Conservation (phyloP, 2,797 vertebrate species). For the Adelosebastes latens region DNA sequence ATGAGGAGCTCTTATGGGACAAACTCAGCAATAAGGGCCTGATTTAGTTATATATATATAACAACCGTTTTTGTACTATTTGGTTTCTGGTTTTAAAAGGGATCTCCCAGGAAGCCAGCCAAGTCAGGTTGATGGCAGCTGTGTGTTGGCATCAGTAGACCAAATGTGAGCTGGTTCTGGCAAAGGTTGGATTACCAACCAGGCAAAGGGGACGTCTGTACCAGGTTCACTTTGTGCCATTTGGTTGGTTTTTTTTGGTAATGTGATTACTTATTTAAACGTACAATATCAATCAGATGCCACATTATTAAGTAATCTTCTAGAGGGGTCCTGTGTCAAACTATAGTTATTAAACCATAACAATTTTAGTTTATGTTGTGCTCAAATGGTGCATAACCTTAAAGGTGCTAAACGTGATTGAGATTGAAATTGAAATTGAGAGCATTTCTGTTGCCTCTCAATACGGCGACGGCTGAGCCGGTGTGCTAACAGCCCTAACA, state of each 20-base stretch:
- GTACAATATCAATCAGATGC: background rate
- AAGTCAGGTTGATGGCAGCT: background rate
- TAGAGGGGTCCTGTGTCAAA: background rate
- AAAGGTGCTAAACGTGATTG: background rate
- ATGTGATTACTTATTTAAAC: background rate
- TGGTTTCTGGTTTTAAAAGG: background rate
- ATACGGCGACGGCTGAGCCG: no score
- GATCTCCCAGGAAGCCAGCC: background rate
- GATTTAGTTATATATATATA: background rate
- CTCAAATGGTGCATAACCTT: background rate
- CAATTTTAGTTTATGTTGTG: background rate
- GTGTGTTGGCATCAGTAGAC: background rate
- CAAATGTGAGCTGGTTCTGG: background rate
- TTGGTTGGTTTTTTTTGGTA: background rate
- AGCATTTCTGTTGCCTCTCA: background rate
- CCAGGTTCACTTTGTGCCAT: background rate
- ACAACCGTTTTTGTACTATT: background rate
- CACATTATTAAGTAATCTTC: background rate
- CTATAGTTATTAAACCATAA: background rate
- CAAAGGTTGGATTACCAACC: background rate
- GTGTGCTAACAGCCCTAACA: background rate
- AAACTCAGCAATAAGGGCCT: background rate
- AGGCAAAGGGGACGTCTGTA: background rate
- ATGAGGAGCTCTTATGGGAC: background rate
- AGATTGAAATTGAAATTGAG: background rate